These are phyloP conservation scores for Bucco capensis DNA, from an alignment of 2,113 vertebrate species.

Conservation along the genomic window DNA sequence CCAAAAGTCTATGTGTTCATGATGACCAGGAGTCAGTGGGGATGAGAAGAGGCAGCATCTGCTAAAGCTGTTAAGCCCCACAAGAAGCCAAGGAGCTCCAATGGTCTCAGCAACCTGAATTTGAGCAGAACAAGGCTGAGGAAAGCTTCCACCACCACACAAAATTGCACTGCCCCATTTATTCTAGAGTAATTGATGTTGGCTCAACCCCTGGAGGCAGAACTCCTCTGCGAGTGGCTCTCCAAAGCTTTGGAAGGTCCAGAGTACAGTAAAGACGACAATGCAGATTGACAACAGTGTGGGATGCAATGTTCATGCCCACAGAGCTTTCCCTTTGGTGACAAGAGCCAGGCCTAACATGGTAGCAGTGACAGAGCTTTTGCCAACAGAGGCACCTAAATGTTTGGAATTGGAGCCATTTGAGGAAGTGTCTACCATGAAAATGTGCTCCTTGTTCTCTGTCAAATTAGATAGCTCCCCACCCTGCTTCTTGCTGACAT, in stretches of 20 bases:
- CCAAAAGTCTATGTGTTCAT: too few species aligned
- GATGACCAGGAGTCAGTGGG: not conserved
- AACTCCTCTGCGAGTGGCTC: not conserved
- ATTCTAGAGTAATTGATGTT: not conserved
- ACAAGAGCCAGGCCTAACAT: not conserved
- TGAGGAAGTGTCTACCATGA: not conserved
- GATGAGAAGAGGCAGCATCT: not conserved
- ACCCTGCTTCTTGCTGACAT: not conserved
- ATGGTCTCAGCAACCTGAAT: not conserved
- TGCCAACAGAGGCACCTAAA: not conserved
- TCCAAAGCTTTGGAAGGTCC: not conserved
- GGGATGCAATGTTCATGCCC: not conserved
- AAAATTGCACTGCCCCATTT: not conserved
- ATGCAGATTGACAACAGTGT: not conserved
- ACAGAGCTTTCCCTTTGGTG: fast-evolving
- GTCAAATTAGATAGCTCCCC: not conserved
- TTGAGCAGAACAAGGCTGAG: not conserved
- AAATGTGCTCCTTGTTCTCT: not conserved
- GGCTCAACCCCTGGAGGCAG: not conserved
- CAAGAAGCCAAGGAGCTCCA: not conserved
- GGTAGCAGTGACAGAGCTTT: not conserved
- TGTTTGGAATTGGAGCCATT: not conserved
- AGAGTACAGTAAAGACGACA: not conserved
- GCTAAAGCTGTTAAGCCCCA: not conserved
- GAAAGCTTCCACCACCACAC: not conserved